A percentile compares a stretch with the other conserved stretches of the same genome.
Conservation (phyloP, 2,113 vertebrate species). For the Hoplias malabaricus region DNA sequence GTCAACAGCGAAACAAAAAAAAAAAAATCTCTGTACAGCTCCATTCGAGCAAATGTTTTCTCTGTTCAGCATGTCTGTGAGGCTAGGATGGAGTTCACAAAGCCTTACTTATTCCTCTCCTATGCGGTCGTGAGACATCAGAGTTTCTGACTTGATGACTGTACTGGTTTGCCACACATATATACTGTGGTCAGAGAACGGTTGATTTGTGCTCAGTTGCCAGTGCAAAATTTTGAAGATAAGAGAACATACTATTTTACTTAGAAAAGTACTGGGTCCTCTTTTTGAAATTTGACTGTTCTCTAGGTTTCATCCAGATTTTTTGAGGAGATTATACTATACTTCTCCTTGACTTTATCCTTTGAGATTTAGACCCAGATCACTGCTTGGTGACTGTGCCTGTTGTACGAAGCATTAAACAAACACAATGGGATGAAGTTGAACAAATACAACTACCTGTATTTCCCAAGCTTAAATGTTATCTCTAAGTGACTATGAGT, state of each 20-base stretch:
- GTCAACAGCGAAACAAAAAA: background rate
- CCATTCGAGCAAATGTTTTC: background rate
- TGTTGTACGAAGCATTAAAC: background rate
- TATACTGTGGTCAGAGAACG: no score
- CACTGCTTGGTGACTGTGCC: background rate
- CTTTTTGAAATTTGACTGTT: background rate
- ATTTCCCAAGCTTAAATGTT: background rate
- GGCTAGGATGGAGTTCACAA: background rate
- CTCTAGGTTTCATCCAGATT: background rate
- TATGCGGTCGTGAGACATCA: background rate
- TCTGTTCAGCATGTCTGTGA: background rate
- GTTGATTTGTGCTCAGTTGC: conserved; percentile 19
- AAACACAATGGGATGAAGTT: background rate
- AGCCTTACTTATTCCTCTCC: background rate
- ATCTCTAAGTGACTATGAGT: background rate
- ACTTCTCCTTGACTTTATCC: background rate
- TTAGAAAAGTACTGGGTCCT: background rate
- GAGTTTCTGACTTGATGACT: background rate
- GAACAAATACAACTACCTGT: background rate
- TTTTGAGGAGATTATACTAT: no score
- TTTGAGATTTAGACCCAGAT: background rate
- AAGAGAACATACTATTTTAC: background rate
- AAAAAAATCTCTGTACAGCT: background rate
- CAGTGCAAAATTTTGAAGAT: background rate
- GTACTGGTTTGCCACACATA: background rate